Evolutionary conservation across 2,113 vertebrate genomes (phyloP).

Genomic region (Myiozetetes cayanensis): DNA sequence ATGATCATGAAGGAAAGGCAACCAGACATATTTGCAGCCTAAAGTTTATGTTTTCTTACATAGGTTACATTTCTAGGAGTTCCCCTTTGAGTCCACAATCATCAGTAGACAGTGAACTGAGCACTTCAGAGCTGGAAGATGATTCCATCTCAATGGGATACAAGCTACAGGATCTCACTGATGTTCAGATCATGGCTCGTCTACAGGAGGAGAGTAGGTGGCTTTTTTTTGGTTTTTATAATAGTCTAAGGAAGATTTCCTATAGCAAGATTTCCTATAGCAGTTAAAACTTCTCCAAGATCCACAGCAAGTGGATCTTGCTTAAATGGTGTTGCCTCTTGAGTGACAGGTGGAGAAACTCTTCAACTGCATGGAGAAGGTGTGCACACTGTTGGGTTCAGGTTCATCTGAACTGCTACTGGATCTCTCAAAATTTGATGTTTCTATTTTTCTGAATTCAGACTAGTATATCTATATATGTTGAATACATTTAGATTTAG

Average conservation of each 20-base stretch:
- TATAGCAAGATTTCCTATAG: fast-evolving
- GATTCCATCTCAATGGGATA: conserved; percentile 94
- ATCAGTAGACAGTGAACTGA: conserved; percentile 92
- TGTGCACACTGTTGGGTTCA: fast-evolving
- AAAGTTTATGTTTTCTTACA: not conserved
- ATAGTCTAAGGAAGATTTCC: not conserved
- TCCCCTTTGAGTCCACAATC: conserved; percentile 92
- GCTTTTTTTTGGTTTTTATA: not conserved
- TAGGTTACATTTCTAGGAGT: conserved; percentile 79
- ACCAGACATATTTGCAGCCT: not conserved
- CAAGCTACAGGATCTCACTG: conserved; percentile 96
- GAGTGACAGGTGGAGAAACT: not conserved
- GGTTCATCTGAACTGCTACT: not conserved
- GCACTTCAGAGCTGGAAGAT: conserved; percentile 89
- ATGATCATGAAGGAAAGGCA: not conserved
- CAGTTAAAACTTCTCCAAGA: not conserved
- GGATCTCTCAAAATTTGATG: not conserved
- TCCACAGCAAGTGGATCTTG: not conserved
- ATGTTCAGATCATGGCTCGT: conserved; percentile 98
- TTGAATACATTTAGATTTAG: not conserved
- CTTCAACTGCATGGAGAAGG: not conserved
- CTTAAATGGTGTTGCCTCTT: fast-evolving
- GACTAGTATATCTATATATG: not conserved
- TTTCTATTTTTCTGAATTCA: not conserved
- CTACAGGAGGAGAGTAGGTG: conserved; percentile 97